These are phyloP conservation scores for Paraplagusia blochii DNA, from an alignment of 2,113 vertebrate species.

Conservation along the genomic window DNA sequence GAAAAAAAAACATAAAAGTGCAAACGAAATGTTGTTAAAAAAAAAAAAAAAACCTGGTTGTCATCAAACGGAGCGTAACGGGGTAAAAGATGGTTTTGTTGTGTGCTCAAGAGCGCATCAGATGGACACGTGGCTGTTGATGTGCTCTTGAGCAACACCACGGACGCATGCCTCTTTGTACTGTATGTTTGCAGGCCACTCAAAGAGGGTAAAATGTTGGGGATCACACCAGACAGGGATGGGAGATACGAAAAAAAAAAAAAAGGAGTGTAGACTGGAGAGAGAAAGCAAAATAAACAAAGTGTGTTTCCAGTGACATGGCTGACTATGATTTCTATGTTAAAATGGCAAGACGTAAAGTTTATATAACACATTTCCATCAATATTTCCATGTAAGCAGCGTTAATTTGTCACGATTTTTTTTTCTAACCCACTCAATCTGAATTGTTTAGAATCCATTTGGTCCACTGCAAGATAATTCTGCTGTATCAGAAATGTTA, in stretches of 20 bases:
- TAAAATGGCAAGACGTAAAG: too few species aligned
- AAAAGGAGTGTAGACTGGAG: constrained; percentile 35
- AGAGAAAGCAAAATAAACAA: too few species aligned
- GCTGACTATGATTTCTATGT: too few species aligned
- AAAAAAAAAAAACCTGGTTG: not conserved
- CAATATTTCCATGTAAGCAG: too few species aligned
- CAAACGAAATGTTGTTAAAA: constrained; percentile 12
- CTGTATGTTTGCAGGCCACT: constrained; percentile 20
- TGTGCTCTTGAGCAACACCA: constrained; percentile 48
- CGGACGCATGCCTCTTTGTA: constrained; percentile 13
- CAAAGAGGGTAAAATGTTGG: constrained; percentile 52
- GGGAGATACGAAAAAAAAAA: constrained; percentile 41
- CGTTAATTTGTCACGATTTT: too few species aligned
- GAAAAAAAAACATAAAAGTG: constrained; percentile 28
- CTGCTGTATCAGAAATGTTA: too few species aligned
- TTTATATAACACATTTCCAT: too few species aligned
- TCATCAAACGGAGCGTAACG: constrained; percentile 22
- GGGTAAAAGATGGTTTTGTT: constrained; percentile 22
- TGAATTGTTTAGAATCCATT: too few species aligned
- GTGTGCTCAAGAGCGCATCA: constrained; percentile 22
- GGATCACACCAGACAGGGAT: constrained; percentile 35
- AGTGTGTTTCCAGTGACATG: too few species aligned
- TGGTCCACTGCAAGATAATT: too few species aligned
- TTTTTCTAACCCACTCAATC: too few species aligned
- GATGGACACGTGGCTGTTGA: constrained; percentile 12